Evolutionary conservation across 2,797 vertebrate species (phyloP).

Genomic region (Fratercula arctica): DNA sequence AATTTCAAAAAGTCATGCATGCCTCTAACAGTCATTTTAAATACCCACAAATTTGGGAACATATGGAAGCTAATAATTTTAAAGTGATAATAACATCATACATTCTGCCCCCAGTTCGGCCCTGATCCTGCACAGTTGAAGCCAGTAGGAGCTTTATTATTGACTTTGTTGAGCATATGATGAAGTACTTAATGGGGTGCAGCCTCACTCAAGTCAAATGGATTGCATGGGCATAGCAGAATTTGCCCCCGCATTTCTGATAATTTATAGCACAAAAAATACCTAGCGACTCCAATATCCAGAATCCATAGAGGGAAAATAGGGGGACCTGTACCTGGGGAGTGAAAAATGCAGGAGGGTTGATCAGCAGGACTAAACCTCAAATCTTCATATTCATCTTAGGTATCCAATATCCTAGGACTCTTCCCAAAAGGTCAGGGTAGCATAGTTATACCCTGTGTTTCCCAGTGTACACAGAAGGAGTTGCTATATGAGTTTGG

Average conservation of each 20-base stretch:
- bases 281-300: too few species aligned
- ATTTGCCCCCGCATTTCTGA: neutral
- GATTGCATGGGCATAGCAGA: neutral
- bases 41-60: neutral
- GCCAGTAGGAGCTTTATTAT: neutral
- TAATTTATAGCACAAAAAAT: neutral
- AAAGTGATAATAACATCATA: neutral
- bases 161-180: neutral
- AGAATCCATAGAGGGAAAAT: too few species aligned
- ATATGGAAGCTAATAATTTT: neutral
- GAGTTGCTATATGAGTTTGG: too few species aligned
- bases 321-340: too few species aligned
- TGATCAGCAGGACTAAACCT: too few species aligned
- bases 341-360: too few species aligned
- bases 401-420: too few species aligned
- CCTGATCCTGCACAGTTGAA: neutral
- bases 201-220: neutral
- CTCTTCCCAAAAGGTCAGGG: too few species aligned
- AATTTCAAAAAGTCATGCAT: neutral
- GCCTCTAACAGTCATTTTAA: neutral
- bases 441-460: too few species aligned
- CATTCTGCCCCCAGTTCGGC: neutral
- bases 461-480: slow-evolving; percentile 5
- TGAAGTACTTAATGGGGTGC: neutral
- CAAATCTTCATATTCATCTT: too few species aligned